phyloP scores from a whole-genome alignment of 2,113 vertebrate species.

The Microtus pennsylvanicus region DNA sequence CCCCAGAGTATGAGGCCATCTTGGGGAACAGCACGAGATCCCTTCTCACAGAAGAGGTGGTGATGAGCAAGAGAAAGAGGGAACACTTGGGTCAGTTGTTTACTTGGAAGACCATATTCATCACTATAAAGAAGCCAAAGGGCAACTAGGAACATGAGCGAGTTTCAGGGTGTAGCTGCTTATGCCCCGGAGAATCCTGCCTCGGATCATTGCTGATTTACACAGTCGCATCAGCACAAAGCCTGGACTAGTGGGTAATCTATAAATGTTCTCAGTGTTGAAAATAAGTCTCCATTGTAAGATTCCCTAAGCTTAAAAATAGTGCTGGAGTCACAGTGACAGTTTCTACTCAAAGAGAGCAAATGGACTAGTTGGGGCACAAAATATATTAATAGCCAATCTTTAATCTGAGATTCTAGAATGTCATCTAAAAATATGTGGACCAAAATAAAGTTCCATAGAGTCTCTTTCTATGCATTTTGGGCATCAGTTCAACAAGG shows the following conservation, averaged over 20 bases:
- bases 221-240: background rate
- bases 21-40: background rate
- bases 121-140: background rate
- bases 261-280: background rate
- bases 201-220: background rate
- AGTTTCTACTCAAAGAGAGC: background rate
- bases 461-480: background rate
- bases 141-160: no score
- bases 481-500: background rate
- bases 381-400: background rate
- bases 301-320: background rate
- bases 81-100: background rate
- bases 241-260: background rate
- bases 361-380: background rate
- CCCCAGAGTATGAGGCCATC: background rate
- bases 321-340: background rate
- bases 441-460: background rate
- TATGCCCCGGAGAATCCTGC: background rate
- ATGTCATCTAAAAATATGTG: background rate
- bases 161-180: accelerated
- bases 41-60: background rate
- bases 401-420: constrained; percentile 1
- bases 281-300: background rate
- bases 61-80: background rate
- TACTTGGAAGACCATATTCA: background rate